Conservation (phyloP, 2,113 vertebrate species). For the Tautogolabrus adspersus region DNA sequence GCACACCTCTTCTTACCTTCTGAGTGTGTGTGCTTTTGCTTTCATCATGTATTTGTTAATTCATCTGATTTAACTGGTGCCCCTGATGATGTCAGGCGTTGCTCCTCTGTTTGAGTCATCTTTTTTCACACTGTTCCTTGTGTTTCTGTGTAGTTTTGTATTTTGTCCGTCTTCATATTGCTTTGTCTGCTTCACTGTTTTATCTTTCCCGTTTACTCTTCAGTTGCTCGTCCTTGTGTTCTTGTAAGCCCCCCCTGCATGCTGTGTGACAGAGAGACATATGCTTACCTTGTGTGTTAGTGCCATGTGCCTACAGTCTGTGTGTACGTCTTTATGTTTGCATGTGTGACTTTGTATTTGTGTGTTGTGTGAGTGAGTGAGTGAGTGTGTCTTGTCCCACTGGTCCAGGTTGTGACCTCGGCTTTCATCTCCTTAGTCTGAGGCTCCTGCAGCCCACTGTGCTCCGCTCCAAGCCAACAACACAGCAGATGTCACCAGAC, state of each 20-base stretch:
- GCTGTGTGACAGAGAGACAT: constrained; percentile 13
- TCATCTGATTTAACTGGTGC: constrained; percentile 62
- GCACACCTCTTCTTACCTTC: too few species aligned
- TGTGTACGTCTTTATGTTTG: constrained; percentile 31
- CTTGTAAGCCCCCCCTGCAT: constrained; percentile 13
- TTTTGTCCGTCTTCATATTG: constrained; percentile 3
- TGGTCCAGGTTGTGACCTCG: constrained; percentile 76
- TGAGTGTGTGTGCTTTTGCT: constrained; percentile 5
- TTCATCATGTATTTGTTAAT: constrained; percentile 57
- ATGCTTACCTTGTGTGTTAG: constrained; percentile 18
- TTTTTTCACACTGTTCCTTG: not conserved
- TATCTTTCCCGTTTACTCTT: constrained; percentile 24
- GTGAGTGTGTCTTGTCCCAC: constrained; percentile 65
- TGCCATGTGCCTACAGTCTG: constrained; percentile 13
- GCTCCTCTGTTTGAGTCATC: constrained; percentile 20
- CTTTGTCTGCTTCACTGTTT: constrained; percentile 48
- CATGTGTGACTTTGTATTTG: constrained; percentile 61
- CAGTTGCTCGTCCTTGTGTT: constrained; percentile 54
- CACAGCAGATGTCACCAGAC: constrained; percentile 77
- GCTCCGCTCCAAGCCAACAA: constrained; percentile 69
- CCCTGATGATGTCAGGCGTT: constrained; percentile 42
- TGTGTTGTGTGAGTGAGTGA: constrained; percentile 24
- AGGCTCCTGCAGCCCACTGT: constrained; percentile 69
- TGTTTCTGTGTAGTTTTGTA: not conserved
- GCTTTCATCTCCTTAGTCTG: constrained; percentile 80